Evolutionary conservation across 2,797 vertebrate species (phyloP).

Genomic region (Alexandromys oeconomus): DNA sequence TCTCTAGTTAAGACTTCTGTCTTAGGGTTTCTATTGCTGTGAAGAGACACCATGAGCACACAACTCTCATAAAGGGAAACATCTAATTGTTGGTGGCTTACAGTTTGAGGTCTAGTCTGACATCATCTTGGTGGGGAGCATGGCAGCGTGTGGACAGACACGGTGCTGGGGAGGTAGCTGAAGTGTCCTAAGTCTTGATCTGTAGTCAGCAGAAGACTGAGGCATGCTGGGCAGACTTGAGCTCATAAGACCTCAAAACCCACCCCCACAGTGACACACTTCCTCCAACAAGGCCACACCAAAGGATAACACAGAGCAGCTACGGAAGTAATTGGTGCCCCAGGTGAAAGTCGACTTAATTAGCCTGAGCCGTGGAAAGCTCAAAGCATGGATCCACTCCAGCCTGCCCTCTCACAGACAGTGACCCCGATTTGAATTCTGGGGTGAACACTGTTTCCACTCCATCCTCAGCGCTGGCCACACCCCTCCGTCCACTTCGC

Average conservation of each 20-base stretch:
- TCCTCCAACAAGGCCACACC: not conserved
- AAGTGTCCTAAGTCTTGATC: not conserved
- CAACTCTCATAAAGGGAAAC: not conserved
- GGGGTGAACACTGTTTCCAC: slow-evolving; percentile 10
- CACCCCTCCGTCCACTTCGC: not conserved
- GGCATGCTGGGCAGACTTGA: not conserved
- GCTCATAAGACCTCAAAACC: not conserved
- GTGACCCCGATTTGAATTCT: slow-evolving; percentile 35
- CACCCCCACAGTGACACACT: not conserved
- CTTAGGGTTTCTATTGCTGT: not conserved
- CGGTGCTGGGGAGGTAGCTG: not conserved
- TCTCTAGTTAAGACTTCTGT: not conserved
- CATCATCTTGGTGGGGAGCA: not conserved
- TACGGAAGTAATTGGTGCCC: slow-evolving; percentile 20
- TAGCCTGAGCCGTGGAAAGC: slow-evolving; percentile 24
- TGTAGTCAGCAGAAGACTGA: not conserved
- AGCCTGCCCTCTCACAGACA: not conserved
- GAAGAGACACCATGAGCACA: not conserved
- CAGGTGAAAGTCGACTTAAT: not conserved
- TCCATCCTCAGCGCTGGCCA: not conserved
- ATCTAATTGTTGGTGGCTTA: not conserved
- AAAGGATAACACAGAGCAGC: not conserved
- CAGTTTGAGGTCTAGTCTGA: not conserved
- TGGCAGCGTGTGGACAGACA: not conserved
- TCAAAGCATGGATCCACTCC: not conserved